Base-by-base conservation (phyloP, 37 sponge, comb jelly and placozoan species). In the Agelas oroides region DNA sequence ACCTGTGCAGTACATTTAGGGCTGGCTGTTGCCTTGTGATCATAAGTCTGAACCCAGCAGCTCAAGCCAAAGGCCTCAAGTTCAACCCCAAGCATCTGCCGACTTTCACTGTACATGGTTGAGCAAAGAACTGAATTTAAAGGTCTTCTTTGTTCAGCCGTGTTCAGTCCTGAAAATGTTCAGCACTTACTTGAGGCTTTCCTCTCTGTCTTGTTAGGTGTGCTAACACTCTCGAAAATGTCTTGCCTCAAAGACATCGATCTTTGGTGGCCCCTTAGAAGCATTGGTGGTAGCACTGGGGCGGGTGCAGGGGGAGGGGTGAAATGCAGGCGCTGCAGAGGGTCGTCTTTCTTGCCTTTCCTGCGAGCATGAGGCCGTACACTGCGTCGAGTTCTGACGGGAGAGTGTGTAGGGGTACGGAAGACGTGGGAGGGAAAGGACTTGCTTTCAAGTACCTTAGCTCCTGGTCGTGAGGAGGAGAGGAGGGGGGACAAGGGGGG, bases 161-260 rank as follows among this genome's bases (percentile, higher is more conserved):
- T n/a, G n/a, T n/a, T n/a, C n/a, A n/a, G n/a, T n/a, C n/a, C n/a
- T n/a, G n/a, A n/a, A n/a, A n/a, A n/a, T n/a, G n/a, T n/a, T n/a
- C n/a, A n/a, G n/a, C n/a, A 46, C 46, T 91, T 65, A 91, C 82
- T 61, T 13, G 84, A 73, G 65, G 84, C 18, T 14, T 63, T 73
- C 38, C 73, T 46, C 66, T 38, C 33, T 78, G 53, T 25, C 71
- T 24, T 30, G 28, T 17, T 54, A 14, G n/a, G 46, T 3, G 46
- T 46, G 46, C 46, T 73, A n/a, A 76, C 83, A 76, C 91, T 86
- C 17, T 85, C 91, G 86, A 86, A 91, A 23, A 81, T 85, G 34
- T 81, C 73, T 59, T 73, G 82, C 53, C 82, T 81, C 83, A 76
- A 82, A 33, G 86, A 70, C 61, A 54, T 57, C 5, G 72, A 30